Evolutionary conservation across 1,140 invertebrate species (phyloP), one percentile per base, ranked within the genome.

Genomic region (Propsilocerus akamusi): DNA sequence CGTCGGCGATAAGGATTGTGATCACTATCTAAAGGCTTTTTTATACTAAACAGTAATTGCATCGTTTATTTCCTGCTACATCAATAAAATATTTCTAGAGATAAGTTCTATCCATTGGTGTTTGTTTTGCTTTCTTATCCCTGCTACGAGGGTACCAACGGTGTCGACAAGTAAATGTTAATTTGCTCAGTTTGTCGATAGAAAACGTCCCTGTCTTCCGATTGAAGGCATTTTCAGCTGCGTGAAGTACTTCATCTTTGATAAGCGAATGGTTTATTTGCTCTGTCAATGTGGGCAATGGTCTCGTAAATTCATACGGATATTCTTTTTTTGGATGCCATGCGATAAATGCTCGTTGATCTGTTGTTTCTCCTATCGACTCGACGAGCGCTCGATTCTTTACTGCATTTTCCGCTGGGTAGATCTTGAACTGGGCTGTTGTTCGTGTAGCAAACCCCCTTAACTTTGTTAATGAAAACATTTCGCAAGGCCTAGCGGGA

Each of bases 311-410:
- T 66, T 93, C 84, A 59, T 94, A 96, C 0, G 90, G 89, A 69
- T 87, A 83, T 34, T 74, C 63, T 59, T 71, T 60, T 55, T 87
- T 78, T 28, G 83, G 85, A 68, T 96, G 91, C 80, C 89, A 89
- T 53, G 83, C 88, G 32, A 91, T 76, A 52, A 87, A 75, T 48
- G 80, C 86, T 37, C 73, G 75, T n/a, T 78, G 75, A 67, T 87
- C 77, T 55, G 81, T 72, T 11, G 77, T 77, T 53, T 80, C 67
- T 11, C 78, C 74, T 24, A 86, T 74, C 56, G 73, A 73, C 26
- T 72, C 63, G 1, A 65, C 61, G 20, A 64, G 51, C 32, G 53
- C 59, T 24, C 52, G 53, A 26, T 59, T 58, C n/a, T 58, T 60
- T 6, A 64, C 46, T 11, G 58, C 49, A 55, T 61, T 63, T 26